Evolutionary conservation across 64 coral and sea anemone genomes (phyloP), one percentile per base, ranked within the genome.

Genomic region (Dendronephthya gigantea): DNA sequence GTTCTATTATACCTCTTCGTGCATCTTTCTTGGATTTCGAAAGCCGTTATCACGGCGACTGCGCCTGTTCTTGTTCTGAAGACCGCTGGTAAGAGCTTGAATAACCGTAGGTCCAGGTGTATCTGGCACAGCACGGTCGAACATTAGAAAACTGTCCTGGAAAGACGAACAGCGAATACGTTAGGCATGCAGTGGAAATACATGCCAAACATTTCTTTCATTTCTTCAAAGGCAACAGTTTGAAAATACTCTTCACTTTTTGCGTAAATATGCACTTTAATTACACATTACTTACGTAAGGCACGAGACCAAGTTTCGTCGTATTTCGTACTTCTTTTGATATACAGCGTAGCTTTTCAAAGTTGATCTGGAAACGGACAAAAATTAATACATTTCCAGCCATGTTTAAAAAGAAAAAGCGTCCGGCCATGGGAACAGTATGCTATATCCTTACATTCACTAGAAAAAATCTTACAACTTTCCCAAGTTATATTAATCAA

Each of bases 1-100:
- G n/a, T n/a, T n/a, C n/a, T n/a, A n/a, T n/a, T n/a, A n/a, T 35
- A 79, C 72, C 72, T 79, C 72, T 79, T 79, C 72, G 72, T 79
- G 72, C 72, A 79, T 79, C 29, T 79, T 79, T 39, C 72, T 19
- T 16, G 72, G 72, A 33, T 75, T 75, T 29, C 31, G 30, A 17
- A 79, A 36, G 5, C 32, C 36, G 72, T 2, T 79, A 29, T 79
- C 30, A 34, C 72, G 72, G 19, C 72, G 14, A 79, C 31, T 79
- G 36, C 72, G 72, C 72, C 72, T 79, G 72, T 79, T 79, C 72
- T 79, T 79, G 36, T 35, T 79, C 15, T 79, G 72, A 36, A 79
- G 36, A 79, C 72, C 72, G 8, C 72, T 79, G 31, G 72, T 79
- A 4, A 79, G 32, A 0, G 72, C 72, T 39, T 79, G 72, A 39